Evolutionary conservation across 2,888 invertebrate genomes (phyloP).

Genomic region (Coronaproctus castanopsis): DNA sequence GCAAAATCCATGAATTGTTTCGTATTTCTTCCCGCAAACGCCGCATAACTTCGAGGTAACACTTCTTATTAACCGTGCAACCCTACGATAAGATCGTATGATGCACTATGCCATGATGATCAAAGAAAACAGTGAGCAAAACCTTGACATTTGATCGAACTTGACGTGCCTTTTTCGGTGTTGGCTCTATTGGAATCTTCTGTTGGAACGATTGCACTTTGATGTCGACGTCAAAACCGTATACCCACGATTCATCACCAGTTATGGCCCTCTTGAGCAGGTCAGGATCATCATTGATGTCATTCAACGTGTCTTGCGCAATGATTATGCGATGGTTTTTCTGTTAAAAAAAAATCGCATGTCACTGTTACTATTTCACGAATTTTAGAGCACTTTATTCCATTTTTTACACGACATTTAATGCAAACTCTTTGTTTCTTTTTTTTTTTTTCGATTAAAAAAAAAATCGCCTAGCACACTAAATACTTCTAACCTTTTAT

Average conservation of each 20-base stretch:
- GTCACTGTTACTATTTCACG: too few relatives aligned
- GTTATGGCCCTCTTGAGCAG: slow-evolving; percentile 20
- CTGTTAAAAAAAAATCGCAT: slow-evolving; percentile 10
- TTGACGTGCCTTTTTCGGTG: slow-evolving; percentile 17
- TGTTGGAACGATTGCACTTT: slow-evolving; percentile 19
- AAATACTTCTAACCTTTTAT: too few relatives aligned
- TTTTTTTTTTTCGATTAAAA: too few relatives aligned
- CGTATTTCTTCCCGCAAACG: slow-evolving; percentile 18
- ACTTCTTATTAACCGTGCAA: slow-evolving; percentile 16
- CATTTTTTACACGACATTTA: too few relatives aligned
- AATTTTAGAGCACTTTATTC: too few relatives aligned
- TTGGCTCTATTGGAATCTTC: slow-evolving; percentile 14
- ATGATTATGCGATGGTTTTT: slow-evolving; percentile 15
- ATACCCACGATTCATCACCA: slow-evolving; percentile 22
- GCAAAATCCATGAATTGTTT: slow-evolving; percentile 13
- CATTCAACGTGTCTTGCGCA: slow-evolving; percentile 17
- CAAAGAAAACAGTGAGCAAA: slow-evolving; percentile 17
- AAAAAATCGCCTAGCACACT: too few relatives aligned
- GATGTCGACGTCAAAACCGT: slow-evolving; percentile 21
- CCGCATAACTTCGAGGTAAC: slow-evolving; percentile 17
- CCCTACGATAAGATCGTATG: slow-evolving; percentile 18
- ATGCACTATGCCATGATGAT: slow-evolving; percentile 17
- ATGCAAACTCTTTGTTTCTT: too few relatives aligned
- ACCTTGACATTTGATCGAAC: slow-evolving; percentile 13
- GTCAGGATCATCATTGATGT: slow-evolving; percentile 15